These are phyloP conservation scores for Burhinus oedicnemus DNA, from an alignment of 2,113 vertebrate species.

Conservation along the genomic window DNA sequence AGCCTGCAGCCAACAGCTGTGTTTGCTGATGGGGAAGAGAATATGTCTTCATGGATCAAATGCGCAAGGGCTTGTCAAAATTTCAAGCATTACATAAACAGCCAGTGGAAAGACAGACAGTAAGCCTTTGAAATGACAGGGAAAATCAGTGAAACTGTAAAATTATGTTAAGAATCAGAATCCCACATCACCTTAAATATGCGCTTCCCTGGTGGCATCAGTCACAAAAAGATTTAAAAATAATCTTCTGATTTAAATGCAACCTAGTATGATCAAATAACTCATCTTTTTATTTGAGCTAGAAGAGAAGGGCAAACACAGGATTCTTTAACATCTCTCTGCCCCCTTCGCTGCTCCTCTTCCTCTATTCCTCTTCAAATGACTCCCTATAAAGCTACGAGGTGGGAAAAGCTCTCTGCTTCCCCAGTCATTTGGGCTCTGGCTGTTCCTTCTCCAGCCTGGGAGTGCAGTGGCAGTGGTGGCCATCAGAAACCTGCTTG, in stretches of 20 bases:
- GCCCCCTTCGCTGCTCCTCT: neutral
- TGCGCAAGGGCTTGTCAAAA: neutral
- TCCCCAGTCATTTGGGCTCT: neutral
- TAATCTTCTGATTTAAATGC: neutral
- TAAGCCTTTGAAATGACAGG: neutral
- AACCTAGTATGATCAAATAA: neutral
- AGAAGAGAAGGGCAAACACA: neutral
- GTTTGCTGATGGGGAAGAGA: neutral
- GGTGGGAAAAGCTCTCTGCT: neutral
- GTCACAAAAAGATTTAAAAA: neutral
- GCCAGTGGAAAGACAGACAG: neutral
- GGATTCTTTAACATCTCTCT: neutral
- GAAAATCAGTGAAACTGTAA: neutral
- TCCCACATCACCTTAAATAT: neutral
- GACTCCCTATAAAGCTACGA: neutral
- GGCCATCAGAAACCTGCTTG: neutral
- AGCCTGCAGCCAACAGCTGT: neutral
- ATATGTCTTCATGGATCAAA: neutral
- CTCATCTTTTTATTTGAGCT: neutral
- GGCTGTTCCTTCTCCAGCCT: neutral
- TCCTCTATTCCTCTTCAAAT: neutral
- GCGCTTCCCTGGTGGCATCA: neutral
- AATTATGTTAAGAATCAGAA: neutral
- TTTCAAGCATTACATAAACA: neutral
- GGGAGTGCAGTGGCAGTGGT: accelerated